Percentiles rank a stretch among this genome's conserved stretches.
Conservation (phyloP, 30 jellyfish, hydroid and myxozoan genomes). For the Nemopilema nomurai region DNA sequence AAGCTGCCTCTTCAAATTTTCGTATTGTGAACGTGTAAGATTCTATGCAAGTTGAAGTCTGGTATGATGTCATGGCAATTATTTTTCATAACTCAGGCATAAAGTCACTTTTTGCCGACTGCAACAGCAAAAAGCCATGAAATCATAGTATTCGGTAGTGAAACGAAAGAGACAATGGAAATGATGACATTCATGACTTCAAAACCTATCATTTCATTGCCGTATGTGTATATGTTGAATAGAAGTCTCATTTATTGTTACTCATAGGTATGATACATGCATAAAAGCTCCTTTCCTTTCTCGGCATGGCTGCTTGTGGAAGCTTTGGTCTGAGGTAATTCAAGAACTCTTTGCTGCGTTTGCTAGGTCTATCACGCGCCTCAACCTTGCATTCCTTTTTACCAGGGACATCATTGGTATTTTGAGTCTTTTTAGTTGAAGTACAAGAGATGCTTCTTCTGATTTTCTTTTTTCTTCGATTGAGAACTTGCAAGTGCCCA, state of each 20-base stretch:
- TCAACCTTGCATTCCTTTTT: background rate
- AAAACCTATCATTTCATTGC: background rate
- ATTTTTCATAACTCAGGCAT: too few relatives aligned
- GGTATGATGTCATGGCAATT: too few relatives aligned
- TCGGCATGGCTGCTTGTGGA: slow-evolving; percentile 70
- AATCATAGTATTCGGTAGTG: too few relatives aligned
- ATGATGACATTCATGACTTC: too few relatives aligned
- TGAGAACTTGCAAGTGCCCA: background rate
- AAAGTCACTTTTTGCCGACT: too few relatives aligned
- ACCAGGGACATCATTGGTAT: background rate
- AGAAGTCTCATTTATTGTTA: background rate
- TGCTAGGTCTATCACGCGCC: background rate
- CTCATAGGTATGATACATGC: slow-evolving; percentile 61
- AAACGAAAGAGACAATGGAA: too few relatives aligned
- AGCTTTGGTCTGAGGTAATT: slow-evolving; percentile 43
- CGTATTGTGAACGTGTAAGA: too few relatives aligned
- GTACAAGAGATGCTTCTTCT: background rate
- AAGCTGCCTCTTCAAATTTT: too few relatives aligned
- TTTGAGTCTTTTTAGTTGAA: background rate
- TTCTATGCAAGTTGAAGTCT: too few relatives aligned
- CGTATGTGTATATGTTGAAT: background rate
- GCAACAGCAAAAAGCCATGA: too few relatives aligned
- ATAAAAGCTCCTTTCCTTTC: slow-evolving; percentile 24
- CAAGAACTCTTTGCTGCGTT: background rate
- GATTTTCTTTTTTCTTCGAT: background rate